These are phyloP conservation scores for Clunio marinus DNA, from an alignment of 2,888 invertebrate genomes.

Conservation along the genomic window DNA sequence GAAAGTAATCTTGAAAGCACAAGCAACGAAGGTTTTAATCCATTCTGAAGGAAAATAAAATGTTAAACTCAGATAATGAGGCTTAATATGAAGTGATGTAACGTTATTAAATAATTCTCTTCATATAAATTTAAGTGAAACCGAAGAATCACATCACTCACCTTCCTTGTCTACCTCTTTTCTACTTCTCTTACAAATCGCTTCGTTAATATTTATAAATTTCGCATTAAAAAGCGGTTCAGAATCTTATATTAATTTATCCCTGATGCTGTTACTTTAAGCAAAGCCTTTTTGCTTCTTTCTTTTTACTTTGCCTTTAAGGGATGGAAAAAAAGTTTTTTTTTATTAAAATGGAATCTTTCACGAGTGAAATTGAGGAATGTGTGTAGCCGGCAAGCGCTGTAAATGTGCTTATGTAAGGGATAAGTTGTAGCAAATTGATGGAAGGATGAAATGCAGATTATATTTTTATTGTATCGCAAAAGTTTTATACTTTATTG, in stretches of 20 bases:
- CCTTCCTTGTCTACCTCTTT: too few species aligned
- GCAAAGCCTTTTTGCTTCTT: neutral
- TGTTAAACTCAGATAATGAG: too few species aligned
- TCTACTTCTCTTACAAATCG: too few species aligned
- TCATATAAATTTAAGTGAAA: too few species aligned
- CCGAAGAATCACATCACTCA: too few species aligned
- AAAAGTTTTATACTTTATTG: constrained; percentile 33
- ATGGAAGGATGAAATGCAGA: constrained; percentile 32
- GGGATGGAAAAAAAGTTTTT: neutral
- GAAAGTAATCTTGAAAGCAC: too few species aligned
- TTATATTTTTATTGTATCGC: constrained; percentile 39
- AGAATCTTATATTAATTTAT: neutral
- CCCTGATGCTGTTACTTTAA: neutral
- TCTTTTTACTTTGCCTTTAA: neutral
- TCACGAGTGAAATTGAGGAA: neutral
- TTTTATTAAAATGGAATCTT: too few species aligned
- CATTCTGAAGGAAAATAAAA: too few species aligned
- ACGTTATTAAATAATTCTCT: too few species aligned
- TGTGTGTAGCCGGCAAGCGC: neutral
- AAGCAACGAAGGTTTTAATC: too few species aligned
- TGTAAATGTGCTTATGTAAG: neutral
- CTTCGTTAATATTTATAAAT: neutral
- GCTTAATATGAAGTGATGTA: too few species aligned
- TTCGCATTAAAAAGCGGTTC: neutral
- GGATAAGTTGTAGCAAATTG: constrained; percentile 24